These are phyloP conservation scores for Zapus hudsonius DNA, from an alignment of 2,113 vertebrate species.

Conservation along the genomic window DNA sequence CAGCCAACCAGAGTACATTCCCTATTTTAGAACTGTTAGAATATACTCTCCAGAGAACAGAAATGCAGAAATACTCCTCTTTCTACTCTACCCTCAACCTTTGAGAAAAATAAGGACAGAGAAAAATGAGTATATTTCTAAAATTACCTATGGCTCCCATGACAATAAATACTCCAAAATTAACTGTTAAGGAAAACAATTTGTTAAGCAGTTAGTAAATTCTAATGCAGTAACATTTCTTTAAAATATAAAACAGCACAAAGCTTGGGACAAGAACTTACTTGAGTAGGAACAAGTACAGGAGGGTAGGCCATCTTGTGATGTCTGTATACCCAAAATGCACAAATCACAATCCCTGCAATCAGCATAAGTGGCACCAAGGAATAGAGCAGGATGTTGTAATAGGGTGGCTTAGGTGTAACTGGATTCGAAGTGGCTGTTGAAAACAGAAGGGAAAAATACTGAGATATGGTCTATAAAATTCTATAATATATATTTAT, in stretches of 20 bases:
- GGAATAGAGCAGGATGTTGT: constrained; percentile 96
- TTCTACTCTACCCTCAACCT: not conserved
- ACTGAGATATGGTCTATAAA: constrained; percentile 49
- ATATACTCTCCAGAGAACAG: constrained; percentile 19
- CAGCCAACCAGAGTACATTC: constrained; percentile 13
- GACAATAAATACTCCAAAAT: constrained; percentile 50
- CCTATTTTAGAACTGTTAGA: not conserved
- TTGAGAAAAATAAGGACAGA: constrained; percentile 8
- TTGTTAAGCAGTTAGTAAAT: not conserved
- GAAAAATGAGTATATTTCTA: constrained; percentile 13
- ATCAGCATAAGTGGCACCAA: constrained; percentile 97
- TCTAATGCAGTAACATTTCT: constrained; percentile 2
- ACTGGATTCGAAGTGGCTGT: constrained; percentile 97
- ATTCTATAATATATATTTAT: not conserved
- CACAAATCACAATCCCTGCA: constrained; percentile 94
- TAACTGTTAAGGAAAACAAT: constrained; percentile 52
- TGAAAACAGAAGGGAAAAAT: constrained; percentile 4
- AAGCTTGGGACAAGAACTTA: constrained; percentile 83
- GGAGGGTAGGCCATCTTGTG: constrained; percentile 99
- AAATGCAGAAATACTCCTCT: not conserved
- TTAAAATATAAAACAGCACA: constrained; percentile 28
- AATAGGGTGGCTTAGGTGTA: constrained; percentile 92
- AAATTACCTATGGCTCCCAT: constrained; percentile 15
- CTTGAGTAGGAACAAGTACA: constrained; percentile 97
- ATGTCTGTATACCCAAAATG: constrained; percentile 99